Base-by-base conservation (phyloP, 2,113 vertebrate species). In the Xenopus laevis region DNA sequence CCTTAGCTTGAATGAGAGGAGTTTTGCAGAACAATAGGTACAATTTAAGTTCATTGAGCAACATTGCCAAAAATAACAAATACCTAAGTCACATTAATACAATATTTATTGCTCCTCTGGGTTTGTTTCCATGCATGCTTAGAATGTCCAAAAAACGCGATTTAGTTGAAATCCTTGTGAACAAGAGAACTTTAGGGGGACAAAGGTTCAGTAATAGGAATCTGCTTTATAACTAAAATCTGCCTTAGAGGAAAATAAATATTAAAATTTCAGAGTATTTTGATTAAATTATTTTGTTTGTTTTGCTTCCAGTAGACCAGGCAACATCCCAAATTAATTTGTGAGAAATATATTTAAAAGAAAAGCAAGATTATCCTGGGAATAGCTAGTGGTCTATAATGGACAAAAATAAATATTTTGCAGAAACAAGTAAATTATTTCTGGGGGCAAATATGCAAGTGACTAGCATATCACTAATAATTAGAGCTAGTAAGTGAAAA, bases 101-200 rank as follows among this genome's bases (percentile, higher is more conserved):
- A 82, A 69, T 80, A 70, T 73, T 59, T 80, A 80, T 27, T 81
- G 82, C 46, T 74, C 79, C 74, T 64, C n/a, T 72, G 80, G 75
- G 33, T 40, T 84, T 84, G 78, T 65, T 46, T 57, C 71, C 30
- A 50, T 83, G 79, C 81, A 83, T 86, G 85, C 78, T 84, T 80
- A 85, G 82, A 77, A 50, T 85, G 61, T 79, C 23, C 78, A 82
- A 82, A 80, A 74, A 68, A 77, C 0, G 0, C 64, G 80, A 61
- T 81, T 1, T 8, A 50, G 71, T 71, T 30, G 47, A 58, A 50
- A 12, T 50, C 47, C 47, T 13, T 23, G 12, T 44, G 16, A 12
- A n/a, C 20, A 44, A 20, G 23, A 16, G 46, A 33, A 27, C 45
- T 52, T 71, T 80, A 20, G 68, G 60, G n/a, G 17, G 10, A 10